These are phyloP conservation scores for Neolamprologus brichardi DNA, from an alignment of 2,113 vertebrate species.

Conservation along the genomic window DNA sequence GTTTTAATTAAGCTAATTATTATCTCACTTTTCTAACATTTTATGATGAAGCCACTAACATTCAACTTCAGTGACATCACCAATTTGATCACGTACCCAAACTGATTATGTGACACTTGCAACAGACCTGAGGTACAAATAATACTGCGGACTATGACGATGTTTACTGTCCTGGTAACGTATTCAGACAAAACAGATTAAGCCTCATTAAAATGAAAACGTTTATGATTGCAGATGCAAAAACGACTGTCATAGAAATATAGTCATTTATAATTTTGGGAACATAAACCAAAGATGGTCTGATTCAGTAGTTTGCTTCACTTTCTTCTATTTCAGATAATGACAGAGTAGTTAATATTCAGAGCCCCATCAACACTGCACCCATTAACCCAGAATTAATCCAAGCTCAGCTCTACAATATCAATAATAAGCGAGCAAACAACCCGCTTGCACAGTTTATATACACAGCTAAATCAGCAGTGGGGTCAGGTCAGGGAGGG, in stretches of 20 bases:
- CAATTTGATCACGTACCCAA: neutral
- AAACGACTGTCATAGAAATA: neutral
- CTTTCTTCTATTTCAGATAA: neutral
- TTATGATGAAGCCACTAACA: neutral
- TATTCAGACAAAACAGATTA: neutral
- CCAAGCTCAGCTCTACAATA: neutral
- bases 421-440: constrained; percentile 28
- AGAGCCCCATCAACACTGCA: neutral
- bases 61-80: neutral
- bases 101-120: neutral
- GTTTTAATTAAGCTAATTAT: neutral
- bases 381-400: constrained; percentile 14
- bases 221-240: neutral
- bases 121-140: neutral
- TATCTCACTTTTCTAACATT: neutral
- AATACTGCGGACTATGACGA: neutral
- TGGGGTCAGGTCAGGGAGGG: neutral
- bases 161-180: fast-evolving
- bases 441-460: neutral
- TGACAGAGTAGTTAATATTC: neutral
- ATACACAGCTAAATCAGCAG: neutral
- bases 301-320: neutral
- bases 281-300: neutral
- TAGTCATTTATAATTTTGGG: neutral
- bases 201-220: neutral